phyloP scores from a whole-genome alignment of 1,140 invertebrate species.

The Linepithema humile region DNA sequence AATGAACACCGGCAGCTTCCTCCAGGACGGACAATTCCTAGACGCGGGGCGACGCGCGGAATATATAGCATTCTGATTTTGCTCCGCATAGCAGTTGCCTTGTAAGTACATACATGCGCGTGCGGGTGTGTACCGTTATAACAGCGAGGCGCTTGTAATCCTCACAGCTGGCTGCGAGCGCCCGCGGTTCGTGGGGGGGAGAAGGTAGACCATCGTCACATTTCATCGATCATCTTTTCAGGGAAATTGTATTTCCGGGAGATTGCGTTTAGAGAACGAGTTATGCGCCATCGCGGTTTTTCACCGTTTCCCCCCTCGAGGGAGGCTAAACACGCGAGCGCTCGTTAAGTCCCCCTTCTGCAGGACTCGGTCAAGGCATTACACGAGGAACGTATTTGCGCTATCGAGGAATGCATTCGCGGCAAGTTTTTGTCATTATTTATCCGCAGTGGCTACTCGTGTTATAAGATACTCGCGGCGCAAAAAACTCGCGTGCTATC shows the following conservation, averaged over 20 bases:
- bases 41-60: background rate
- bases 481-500: background rate
- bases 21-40: background rate
- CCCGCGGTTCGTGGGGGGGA: background rate
- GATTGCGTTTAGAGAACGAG: conserved; percentile 71
- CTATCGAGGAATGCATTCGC: background rate
- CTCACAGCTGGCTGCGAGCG: conserved; percentile 73
- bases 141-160: conserved; percentile 66
- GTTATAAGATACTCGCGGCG: background rate
- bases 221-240: conserved; percentile 77
- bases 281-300: conserved; percentile 66
- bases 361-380: conserved; percentile 20
- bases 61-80: conserved; percentile 59
- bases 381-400: background rate
- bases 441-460: background rate
- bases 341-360: conserved; percentile 23
- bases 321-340: conserved; percentile 4
- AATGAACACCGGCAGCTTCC: conserved; percentile 59
- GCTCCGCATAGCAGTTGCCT: conserved; percentile 50
- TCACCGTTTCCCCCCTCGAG: conserved; percentile 58
- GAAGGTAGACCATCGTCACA: conserved; percentile 68
- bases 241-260: conserved; percentile 74
- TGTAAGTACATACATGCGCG: conserved; percentile 54
- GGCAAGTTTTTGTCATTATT: background rate
- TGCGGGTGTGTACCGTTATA: conserved; percentile 69